Evolutionary conservation across 23 tunicate genomes (phyloP).

Genomic region (Ciona savignyi): DNA sequence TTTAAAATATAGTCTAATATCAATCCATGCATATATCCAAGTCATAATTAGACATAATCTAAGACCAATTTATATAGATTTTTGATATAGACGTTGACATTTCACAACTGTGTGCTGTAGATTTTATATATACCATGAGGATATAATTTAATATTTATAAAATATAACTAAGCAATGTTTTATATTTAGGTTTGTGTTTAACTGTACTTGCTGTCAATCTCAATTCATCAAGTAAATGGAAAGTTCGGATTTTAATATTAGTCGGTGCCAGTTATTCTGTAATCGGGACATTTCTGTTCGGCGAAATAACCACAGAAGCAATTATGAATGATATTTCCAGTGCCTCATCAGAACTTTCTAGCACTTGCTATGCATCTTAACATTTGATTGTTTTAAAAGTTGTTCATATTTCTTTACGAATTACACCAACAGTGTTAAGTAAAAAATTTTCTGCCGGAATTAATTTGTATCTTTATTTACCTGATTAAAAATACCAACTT

Average conservation of each 20-base stretch:
- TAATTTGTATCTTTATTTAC: not conserved
- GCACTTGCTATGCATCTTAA: slow-evolving; percentile 6
- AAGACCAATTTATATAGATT: too few relatives aligned
- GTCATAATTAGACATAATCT: too few relatives aligned
- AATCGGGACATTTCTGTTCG: slow-evolving; percentile 88
- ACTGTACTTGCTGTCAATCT: slow-evolving; percentile 13
- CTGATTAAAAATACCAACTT: not conserved
- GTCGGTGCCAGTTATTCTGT: slow-evolving; percentile 50
- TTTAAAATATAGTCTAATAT: not conserved
- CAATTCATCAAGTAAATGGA: not conserved
- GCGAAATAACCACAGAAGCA: slow-evolving; percentile 97
- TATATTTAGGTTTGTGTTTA: slow-evolving; percentile 56
- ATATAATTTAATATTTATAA: too few relatives aligned
- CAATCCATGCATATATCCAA: too few relatives aligned
- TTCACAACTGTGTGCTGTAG: too few relatives aligned
- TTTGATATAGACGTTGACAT: too few relatives aligned
- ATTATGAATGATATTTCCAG: slow-evolving; percentile 58
- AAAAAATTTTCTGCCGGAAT: not conserved
- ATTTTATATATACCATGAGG: too few relatives aligned
- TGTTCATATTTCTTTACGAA: too few relatives aligned
- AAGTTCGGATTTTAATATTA: slow-evolving; percentile 12
- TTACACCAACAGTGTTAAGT: too few relatives aligned
- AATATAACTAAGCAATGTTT: not conserved
- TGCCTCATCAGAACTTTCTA: slow-evolving; percentile 7
- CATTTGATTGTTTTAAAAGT: not conserved